Evolutionary conservation across 2,888 invertebrate species (phyloP).

Genomic region (Lochmaea capreae): DNA sequence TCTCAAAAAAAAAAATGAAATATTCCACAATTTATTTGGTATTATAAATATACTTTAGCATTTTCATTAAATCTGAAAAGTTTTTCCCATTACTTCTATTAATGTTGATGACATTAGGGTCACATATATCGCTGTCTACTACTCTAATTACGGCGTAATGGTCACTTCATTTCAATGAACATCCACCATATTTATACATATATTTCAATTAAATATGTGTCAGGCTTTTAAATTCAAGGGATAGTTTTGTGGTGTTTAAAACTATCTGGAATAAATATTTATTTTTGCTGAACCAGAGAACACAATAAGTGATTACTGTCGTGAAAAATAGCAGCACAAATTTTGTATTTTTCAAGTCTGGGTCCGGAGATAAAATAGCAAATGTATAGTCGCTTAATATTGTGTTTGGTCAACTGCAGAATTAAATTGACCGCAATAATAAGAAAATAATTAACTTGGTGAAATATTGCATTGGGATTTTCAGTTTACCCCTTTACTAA

Average conservation of each 20-base stretch:
- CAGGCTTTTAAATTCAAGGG: background rate
- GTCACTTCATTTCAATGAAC: background rate
- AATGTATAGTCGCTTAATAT: slow-evolving; percentile 15
- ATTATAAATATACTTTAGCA: background rate
- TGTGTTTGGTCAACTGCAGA: slow-evolving; percentile 27
- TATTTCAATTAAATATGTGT: background rate
- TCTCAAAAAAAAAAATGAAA: too few species aligned
- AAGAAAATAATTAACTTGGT: background rate
- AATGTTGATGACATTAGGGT: background rate
- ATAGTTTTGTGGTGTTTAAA: background rate
- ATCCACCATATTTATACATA: background rate
- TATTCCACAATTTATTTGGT: background rate
- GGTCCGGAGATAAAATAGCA: slow-evolving; percentile 19
- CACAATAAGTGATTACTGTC: background rate
- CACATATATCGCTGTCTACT: slow-evolving; percentile 8
- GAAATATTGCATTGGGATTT: background rate
- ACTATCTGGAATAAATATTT: background rate
- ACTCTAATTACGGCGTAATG: background rate
- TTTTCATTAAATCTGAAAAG: background rate
- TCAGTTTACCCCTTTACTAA: too few species aligned
- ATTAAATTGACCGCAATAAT: slow-evolving; percentile 31
- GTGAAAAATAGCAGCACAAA: slow-evolving; percentile 8
- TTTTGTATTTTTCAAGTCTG: slow-evolving; percentile 15
- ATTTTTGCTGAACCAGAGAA: background rate
- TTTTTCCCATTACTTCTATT: background rate